Conservation (phyloP, 2,888 invertebrate genomes). For the Bugulina stolonifera region DNA sequence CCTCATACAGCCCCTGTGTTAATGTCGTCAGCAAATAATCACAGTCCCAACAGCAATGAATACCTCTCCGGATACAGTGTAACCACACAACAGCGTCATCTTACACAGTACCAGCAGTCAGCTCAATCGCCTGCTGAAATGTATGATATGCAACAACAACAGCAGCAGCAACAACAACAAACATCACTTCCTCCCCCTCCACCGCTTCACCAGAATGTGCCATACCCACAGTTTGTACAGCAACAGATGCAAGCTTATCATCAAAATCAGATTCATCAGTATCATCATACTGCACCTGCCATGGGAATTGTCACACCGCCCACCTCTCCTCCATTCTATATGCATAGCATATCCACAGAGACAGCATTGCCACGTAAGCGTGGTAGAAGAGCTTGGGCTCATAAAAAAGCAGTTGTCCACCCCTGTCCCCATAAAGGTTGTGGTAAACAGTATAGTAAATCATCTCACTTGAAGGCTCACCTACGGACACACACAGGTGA, state of each 20-base stretch:
- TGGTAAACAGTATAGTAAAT: constrained; percentile 61
- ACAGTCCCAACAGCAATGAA: constrained; percentile 2
- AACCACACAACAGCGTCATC: not conserved
- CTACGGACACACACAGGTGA: constrained; percentile 63
- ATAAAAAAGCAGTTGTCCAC: constrained; percentile 58
- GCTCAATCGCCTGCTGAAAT: constrained; percentile 26
- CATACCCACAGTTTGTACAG: constrained; percentile 26
- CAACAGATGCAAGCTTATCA: constrained; percentile 26
- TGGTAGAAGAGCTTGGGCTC: constrained; percentile 55
- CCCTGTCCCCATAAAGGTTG: constrained; percentile 59
- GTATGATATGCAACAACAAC: not conserved
- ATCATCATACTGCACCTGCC: not conserved
- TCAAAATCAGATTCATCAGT: constrained; percentile 14
- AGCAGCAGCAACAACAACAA: constrained; percentile 15
- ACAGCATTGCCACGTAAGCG: constrained; percentile 47
- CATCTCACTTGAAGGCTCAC: constrained; percentile 61
- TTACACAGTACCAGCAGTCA: constrained; percentile 20
- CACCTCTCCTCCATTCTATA: constrained; percentile 21
- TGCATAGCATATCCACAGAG: constrained; percentile 2
- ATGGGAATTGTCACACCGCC: constrained; percentile 25
- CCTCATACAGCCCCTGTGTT: constrained; percentile 17
- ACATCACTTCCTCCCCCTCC: not conserved
- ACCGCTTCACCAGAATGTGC: constrained; percentile 13
- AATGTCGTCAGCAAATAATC: constrained; percentile 13
- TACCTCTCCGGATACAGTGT: not conserved